Base-by-base conservation (phyloP, 2,888 invertebrate species). In the Tolmerus cingulatus region DNA sequence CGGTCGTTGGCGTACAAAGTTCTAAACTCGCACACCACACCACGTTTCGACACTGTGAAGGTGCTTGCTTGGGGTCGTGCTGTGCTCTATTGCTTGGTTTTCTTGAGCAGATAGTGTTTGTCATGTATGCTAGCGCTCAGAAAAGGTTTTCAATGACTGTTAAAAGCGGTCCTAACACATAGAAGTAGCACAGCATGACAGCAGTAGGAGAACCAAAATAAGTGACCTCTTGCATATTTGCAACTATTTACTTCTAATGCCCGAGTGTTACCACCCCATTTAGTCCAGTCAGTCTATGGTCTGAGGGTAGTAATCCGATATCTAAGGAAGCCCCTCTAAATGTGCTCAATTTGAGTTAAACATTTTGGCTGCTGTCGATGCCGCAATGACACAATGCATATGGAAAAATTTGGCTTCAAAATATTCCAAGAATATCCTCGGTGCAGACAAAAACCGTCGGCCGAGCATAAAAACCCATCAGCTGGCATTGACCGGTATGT, bases 151-250 rank as follows among this genome's bases (percentile, higher is more conserved):
- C 19, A 19, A 43, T 23, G n/a, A 78, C 19, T 78, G 14, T 16
- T 46, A 19, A 19, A 78, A 23, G 1, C 9, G 7, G 9, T 40
- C 40, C 40, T 2, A 40, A 40, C 4, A 40, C 40, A 12, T 40
- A 40, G 12, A 40, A 40, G 12, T 40, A 9, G 40, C 40, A 9
- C 40, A 12, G 2, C 40, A 34, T 5, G 7, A 34, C 5, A 7
- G 27, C 51, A 19, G 27, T 8, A n/a, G 55, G 8, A n/a, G 66
- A 37, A 66, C 2, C 9, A 19, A 27, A 66, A 84, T 66, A 74
- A 37, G 30, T 86, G 76, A 86, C 76, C 51, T 86, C 76, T 74
- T 74, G 86, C 86, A 86, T 85, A 34, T 46, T 34, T 86, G 37
- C 8, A 14, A 19, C 40, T 82, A 82, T 66, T 82, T 82, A 34